Percentiles rank a stretch among this genome's conserved stretches.
Evolutionary conservation across 2,113 vertebrate species (phyloP).

Genomic region (Nycticebus coucang): DNA sequence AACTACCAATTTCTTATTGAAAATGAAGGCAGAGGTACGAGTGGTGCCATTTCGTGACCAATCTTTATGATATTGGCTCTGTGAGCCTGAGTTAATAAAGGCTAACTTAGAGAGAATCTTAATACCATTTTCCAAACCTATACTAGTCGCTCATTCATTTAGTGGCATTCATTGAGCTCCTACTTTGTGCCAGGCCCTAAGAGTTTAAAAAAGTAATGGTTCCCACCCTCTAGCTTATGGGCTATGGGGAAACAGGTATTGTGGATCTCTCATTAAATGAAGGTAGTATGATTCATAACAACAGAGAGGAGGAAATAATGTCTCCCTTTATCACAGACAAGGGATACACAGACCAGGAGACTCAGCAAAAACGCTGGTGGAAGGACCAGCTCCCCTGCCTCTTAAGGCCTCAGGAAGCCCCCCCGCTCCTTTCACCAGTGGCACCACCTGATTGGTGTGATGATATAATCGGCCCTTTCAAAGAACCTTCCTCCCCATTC

Average conservation of each 20-base stretch:
- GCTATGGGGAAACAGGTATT: background rate
- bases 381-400: background rate
- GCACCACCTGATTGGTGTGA: background rate
- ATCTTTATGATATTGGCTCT: background rate
- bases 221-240: background rate
- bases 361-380: background rate
- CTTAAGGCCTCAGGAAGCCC: background rate
- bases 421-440: fast-evolving
- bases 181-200: too few relatives aligned
- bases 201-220: background rate
- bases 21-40: background rate
- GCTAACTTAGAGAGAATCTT: background rate
- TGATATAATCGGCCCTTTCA: background rate
- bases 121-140: background rate
- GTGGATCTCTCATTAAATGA: background rate
- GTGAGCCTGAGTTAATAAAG: background rate
- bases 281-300: background rate
- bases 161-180: background rate
- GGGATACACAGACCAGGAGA: background rate
- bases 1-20: background rate
- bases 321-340: background rate
- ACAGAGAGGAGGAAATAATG: background rate
- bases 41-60: background rate
- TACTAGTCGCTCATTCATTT: background rate
- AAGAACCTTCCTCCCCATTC: background rate